phyloP scores from a whole-genome alignment of 2,888 invertebrate species.

The Lithophane leautieri region DNA sequence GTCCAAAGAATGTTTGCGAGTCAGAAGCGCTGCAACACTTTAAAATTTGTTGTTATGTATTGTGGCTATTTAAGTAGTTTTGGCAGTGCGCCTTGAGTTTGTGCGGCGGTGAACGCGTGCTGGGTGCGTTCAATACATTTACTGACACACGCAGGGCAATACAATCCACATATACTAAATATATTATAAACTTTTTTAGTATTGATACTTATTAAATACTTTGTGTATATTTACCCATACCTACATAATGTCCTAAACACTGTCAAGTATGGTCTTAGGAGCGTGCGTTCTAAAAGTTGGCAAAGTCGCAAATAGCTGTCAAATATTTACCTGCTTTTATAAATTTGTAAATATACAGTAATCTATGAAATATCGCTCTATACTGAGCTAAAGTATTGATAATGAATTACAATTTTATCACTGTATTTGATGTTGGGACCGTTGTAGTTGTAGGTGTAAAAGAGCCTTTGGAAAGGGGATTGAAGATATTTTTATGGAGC shows the following conservation, averaged over 20 bases:
- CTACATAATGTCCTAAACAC: slow-evolving; percentile 7
- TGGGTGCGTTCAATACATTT: slow-evolving; percentile 75
- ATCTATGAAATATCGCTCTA: too few relatives aligned
- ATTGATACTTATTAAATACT: slow-evolving; percentile 22
- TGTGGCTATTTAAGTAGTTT: slow-evolving; percentile 55
- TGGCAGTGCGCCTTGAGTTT: slow-evolving; percentile 67
- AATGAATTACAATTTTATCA: too few relatives aligned
- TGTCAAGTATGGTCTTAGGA: slow-evolving; percentile 12
- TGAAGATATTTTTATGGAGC: too few relatives aligned
- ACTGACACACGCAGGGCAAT: slow-evolving; percentile 28
- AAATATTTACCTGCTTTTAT: too few relatives aligned
- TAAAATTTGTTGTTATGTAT: slow-evolving; percentile 49
- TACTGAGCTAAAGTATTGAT: too few relatives aligned
- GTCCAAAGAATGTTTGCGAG: slow-evolving; percentile 69
- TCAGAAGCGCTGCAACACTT: slow-evolving; percentile 43
- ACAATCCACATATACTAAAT: slow-evolving; percentile 27
- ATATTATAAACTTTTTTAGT: slow-evolving; percentile 20
- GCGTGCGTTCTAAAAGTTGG: too few relatives aligned
- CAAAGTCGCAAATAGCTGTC: too few relatives aligned
- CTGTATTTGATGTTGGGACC: too few relatives aligned
- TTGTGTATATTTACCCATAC: slow-evolving; percentile 32
- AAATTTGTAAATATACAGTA: too few relatives aligned
- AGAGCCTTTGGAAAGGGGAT: too few relatives aligned
- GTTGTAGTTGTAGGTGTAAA: too few relatives aligned
- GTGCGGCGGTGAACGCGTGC: slow-evolving; percentile 74